These are phyloP conservation scores for Enteromius thamalakanensis DNA, from an alignment of 2,797 vertebrate species.

Conservation along the genomic window DNA sequence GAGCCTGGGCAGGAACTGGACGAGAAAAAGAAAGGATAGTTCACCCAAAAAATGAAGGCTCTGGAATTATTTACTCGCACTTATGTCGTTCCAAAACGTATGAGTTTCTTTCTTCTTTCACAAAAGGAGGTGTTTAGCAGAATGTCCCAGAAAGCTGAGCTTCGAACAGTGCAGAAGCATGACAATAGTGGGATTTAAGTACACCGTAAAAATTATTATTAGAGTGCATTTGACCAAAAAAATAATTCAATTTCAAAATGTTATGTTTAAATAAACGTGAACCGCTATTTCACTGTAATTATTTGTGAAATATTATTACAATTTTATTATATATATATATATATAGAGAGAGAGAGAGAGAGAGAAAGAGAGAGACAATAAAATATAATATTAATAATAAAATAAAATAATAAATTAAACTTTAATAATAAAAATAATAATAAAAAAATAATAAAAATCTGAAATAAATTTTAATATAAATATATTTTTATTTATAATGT, in stretches of 20 bases:
- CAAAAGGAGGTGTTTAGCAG: background rate
- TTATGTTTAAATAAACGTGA: background rate
- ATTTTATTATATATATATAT: background rate
- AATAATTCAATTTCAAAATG: no score
- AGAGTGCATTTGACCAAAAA: background rate
- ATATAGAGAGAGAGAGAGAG: background rate
- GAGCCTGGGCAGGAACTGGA: conserved; percentile 18
- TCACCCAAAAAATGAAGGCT: background rate
- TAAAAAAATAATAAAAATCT: no score
- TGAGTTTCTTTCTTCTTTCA: background rate
- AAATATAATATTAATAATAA: no score
- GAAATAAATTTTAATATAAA: background rate
- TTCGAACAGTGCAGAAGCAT: background rate
- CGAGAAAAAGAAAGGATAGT: background rate
- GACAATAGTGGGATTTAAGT: background rate
- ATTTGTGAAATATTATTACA: background rate
- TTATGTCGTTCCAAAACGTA: background rate
- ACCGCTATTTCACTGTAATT: background rate
- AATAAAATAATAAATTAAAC: background rate
- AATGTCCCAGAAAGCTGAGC: background rate
- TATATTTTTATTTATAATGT: no score
- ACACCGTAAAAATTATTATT: background rate
- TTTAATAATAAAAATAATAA: no score
- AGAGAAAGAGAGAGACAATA: no score
- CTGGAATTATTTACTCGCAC: conserved; percentile 11